Conservation (phyloP, 30 jellyfish, hydroid and myxozoan species). For the Hydractinia echinata region DNA sequence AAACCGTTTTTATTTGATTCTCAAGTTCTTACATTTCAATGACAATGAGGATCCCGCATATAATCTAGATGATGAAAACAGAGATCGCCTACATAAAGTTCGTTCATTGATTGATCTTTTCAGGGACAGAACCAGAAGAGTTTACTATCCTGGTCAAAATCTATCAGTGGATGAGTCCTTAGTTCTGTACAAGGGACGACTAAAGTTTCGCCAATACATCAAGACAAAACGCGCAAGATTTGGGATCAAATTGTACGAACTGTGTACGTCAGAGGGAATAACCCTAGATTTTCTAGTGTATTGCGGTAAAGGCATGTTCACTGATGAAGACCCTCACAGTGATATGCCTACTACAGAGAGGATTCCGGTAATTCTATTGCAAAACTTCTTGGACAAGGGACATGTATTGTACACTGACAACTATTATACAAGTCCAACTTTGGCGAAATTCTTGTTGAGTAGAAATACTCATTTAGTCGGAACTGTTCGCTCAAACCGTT, state of each 20-base stretch:
- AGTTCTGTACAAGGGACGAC: conserved; percentile 29
- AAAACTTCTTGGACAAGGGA: conserved; percentile 3
- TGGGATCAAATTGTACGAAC: conserved; percentile 40
- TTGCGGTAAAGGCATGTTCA: conserved; percentile 26
- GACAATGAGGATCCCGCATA: conserved; percentile 11
- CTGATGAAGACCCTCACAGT: conserved; percentile 2
- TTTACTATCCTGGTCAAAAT: conserved; percentile 23
- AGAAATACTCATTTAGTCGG: conserved; percentile 18
- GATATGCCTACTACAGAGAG: conserved; percentile 24
- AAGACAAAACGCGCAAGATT: conserved; percentile 22
- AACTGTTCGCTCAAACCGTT: conserved; percentile 7
- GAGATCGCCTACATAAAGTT: conserved; percentile 34
- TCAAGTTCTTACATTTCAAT: neutral
- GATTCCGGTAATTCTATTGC: conserved; percentile 37
- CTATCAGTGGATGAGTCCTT: conserved; percentile 22
- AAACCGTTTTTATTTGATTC: neutral
- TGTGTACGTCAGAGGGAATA: conserved; percentile 20
- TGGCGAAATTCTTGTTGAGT: conserved; percentile 9
- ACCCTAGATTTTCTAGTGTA: conserved; percentile 35
- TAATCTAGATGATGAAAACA: conserved; percentile 30
- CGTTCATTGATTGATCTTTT: conserved; percentile 26
- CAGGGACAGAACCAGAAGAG: conserved; percentile 21
- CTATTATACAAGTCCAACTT: conserved; percentile 14
- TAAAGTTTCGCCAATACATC: conserved; percentile 15
- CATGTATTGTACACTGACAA: conserved; percentile 32